These are phyloP conservation scores for Zoanthus sansibaricus DNA, from an alignment of 92 coral and sea anemone genomes.

Conservation along the genomic window DNA sequence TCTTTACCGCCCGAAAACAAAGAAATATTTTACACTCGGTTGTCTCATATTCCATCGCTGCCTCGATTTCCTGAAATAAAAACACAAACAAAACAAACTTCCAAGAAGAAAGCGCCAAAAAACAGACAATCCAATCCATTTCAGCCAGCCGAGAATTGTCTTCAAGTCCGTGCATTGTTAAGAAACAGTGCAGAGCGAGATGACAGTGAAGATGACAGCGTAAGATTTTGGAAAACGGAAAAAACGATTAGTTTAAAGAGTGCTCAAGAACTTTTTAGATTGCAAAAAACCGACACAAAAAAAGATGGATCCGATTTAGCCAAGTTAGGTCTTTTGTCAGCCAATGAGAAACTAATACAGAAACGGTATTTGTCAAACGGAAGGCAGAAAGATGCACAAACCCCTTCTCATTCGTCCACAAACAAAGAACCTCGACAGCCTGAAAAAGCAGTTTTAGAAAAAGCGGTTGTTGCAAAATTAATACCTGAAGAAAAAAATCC, in stretches of 20 bases:
- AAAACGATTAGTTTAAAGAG: not conserved
- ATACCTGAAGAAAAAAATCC: not conserved
- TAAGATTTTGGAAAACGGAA: not conserved
- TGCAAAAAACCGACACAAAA: not conserved
- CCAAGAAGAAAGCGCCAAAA: constrained; percentile 7
- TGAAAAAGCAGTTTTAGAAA: not conserved
- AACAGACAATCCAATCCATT: not conserved
- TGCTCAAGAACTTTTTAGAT: not conserved
- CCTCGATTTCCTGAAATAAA: constrained; percentile 64
- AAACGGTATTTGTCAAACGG: not conserved
- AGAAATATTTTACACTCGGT: constrained; percentile 81
- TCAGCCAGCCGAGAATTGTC: not conserved
- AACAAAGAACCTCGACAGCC: not conserved
- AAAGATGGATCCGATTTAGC: not conserved
- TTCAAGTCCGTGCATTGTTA: constrained; percentile 23
- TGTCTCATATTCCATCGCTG: constrained; percentile 68
- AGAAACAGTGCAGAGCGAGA: not conserved
- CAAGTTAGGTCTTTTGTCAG: not conserved
- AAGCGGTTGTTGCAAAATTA: not conserved
- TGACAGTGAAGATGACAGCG: not conserved
- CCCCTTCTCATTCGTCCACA: not conserved
- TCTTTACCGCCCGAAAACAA: constrained; percentile 80
- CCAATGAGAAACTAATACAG: not conserved
- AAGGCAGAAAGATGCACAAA: not conserved
- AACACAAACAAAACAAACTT: constrained; percentile 5